A percentile compares a stretch with the other conserved stretches of the same genome.
Conservation (phyloP, 2,888 invertebrate species). For the Mesodorylaimus sp. region DNA sequence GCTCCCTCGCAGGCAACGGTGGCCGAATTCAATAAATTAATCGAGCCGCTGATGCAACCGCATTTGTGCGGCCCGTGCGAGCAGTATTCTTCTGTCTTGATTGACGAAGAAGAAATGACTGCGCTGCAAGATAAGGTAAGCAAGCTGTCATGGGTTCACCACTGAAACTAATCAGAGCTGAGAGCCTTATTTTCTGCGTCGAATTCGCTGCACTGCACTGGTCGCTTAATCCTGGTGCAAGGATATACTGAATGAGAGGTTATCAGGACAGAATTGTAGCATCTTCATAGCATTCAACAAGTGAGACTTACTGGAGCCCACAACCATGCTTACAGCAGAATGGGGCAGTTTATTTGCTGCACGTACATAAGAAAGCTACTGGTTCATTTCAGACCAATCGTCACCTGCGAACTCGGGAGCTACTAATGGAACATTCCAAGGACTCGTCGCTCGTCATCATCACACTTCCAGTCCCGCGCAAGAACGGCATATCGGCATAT, state of each 20-base stretch:
- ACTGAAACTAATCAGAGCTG: background rate
- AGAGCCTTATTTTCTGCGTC: no score
- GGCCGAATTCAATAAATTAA: background rate
- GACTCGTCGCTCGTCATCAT: conserved; percentile 61
- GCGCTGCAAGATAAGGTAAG: conserved; percentile 12
- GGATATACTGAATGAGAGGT: no score
- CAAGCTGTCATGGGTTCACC: background rate
- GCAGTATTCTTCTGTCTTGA: background rate
- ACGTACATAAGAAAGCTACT: no score
- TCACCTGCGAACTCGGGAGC: conserved; percentile 67
- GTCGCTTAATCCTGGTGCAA: no score
- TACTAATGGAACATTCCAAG: conserved; percentile 57
- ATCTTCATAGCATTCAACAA: no score
- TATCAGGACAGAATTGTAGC: no score
- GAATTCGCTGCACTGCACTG: no score
- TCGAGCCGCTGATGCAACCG: background rate
- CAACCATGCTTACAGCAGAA: no score
- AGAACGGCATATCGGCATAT: conserved; percentile 68
- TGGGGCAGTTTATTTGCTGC: no score
- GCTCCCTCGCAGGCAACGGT: background rate
- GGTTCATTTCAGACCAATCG: conserved; percentile 35
- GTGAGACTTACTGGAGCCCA: no score
- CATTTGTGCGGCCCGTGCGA: background rate
- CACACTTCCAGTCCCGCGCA: conserved; percentile 82
- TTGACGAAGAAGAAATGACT: no score